Evolutionary conservation across 2,797 vertebrate genomes (phyloP).

Genomic region (Alfaro cultratus): DNA sequence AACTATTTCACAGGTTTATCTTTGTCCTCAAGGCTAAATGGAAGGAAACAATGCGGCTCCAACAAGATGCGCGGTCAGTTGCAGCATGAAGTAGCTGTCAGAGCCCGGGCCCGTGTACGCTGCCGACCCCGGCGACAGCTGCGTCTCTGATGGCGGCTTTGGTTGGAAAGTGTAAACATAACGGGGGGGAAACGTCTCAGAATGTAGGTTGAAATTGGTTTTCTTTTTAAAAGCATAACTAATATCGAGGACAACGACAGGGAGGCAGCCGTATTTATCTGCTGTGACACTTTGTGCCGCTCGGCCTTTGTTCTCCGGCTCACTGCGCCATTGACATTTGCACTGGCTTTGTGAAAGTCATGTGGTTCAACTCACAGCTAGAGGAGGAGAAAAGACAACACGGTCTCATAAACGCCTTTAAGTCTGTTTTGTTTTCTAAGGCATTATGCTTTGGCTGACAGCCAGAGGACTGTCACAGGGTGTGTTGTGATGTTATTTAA

Average conservation of each 20-base stretch:
- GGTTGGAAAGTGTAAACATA: not conserved
- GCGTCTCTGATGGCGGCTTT: slow-evolving; percentile 6
- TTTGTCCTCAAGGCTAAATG: slow-evolving; percentile 63
- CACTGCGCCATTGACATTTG: slow-evolving; percentile 29
- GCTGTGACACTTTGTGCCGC: not conserved
- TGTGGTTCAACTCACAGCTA: slow-evolving; percentile 20
- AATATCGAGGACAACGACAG: not conserved
- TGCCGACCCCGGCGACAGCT: slow-evolving; percentile 31
- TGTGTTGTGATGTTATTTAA: not conserved
- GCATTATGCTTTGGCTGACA: slow-evolving; percentile 8
- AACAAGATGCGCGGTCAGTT: slow-evolving; percentile 50
- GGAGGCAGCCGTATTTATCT: not conserved
- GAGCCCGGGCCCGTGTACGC: slow-evolving; percentile 10
- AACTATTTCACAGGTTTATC: slow-evolving; percentile 72
- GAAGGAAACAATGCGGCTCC: slow-evolving; percentile 44
- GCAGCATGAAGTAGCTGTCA: slow-evolving; percentile 20
- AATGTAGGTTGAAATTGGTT: not conserved
- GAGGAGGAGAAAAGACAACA: slow-evolving; percentile 45
- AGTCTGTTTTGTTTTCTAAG: slow-evolving; percentile 19
- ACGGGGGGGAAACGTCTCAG: not conserved
- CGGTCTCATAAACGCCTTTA: slow-evolving; percentile 22
- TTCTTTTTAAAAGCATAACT: not conserved
- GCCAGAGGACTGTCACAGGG: not conserved
- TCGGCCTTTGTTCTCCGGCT: slow-evolving; percentile 12
- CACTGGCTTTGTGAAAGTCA: slow-evolving; percentile 30